Base-by-base conservation (phyloP, 2,888 invertebrate species). In the Oscheius myriophilus region DNA sequence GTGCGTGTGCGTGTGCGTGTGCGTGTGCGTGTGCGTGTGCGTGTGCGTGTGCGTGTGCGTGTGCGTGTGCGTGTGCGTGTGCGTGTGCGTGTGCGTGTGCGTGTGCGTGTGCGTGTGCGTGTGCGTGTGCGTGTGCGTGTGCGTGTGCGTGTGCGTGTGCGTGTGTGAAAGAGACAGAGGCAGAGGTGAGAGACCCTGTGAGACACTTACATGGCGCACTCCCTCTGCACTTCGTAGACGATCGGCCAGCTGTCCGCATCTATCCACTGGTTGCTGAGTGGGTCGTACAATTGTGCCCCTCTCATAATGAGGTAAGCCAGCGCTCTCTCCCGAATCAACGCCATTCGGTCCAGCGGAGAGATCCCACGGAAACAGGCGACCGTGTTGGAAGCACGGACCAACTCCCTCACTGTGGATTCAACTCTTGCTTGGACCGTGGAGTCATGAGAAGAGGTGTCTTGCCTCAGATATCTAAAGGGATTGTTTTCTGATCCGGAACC, bases 191-290 rank as follows among this genome's bases (percentile, higher is more conserved):
- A 42, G 46, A 43, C n/a, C n/a, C n/a, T n/a, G n/a, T n/a, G 49
- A 49, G 33, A 45, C 18, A 49, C 61, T 61, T 26, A 61, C 61
- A 46, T 49, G 39, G 33, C 46, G 33, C 61, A 61, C 18, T 61
- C 61, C 33, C 49, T 25, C 39, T 61, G 61, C 7, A 49, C 61
- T 46, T 61, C 61, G 33, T n/a, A 39, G 26, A 26, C 26, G 11
- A 46, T 25, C 7, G 61, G 61, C 46, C 46, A 49, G 33, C 33
- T 33, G 7, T 61, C 46, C 4, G 18, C 39, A 23, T 49, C 61
- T 26, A 25, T 14, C 61, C 61, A 61, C n/a, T 61, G 61, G 46
- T 49, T 26, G 11, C 14, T 26, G 18, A 46, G 25, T 33, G n/a
- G 26, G 25, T 61, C 61, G 46, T 49, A 61, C 26, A 25, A 21